phyloP scores from a whole-genome alignment of 2,888 invertebrate species.

The Dynastes maya region DNA sequence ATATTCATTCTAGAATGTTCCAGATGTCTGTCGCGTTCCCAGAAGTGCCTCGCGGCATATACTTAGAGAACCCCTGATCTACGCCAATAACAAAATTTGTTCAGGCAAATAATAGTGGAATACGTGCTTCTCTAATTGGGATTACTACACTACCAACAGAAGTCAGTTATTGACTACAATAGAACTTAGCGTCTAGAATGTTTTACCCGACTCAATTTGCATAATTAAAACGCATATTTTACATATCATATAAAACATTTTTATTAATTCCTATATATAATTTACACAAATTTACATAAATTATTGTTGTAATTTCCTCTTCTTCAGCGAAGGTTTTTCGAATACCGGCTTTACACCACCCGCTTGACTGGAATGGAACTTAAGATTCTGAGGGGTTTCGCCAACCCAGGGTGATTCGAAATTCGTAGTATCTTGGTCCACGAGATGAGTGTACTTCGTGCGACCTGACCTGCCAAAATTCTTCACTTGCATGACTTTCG shows the following conservation, averaged over 20 bases:
- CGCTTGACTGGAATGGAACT: conserved; percentile 89
- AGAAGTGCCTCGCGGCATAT: too few relatives aligned
- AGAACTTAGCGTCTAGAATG: too few relatives aligned
- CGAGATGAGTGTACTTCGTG: conserved; percentile 98
- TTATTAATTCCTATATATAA: not conserved
- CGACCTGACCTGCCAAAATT: conserved; percentile 99
- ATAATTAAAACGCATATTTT: too few relatives aligned
- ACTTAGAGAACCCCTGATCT: too few relatives aligned
- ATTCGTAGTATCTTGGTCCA: conserved; percentile 98
- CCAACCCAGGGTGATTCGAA: conserved; percentile 98
- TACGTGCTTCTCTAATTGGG: too few relatives aligned
- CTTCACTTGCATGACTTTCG: conserved; percentile 99
- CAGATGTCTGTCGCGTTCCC: too few relatives aligned
- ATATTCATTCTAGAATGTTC: too few relatives aligned
- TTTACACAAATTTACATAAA: not conserved
- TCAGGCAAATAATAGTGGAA: too few relatives aligned
- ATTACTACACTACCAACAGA: too few relatives aligned
- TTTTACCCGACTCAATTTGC: too few relatives aligned
- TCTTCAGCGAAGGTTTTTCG: conserved; percentile 86
- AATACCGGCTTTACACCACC: conserved; percentile 96
- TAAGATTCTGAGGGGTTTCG: conserved; percentile 90
- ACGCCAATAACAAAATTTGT: too few relatives aligned
- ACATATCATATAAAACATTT: not conserved
- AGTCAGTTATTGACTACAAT: too few relatives aligned
- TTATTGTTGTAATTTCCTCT: conserved; percentile 67